A percentile compares a stretch with the other conserved stretches of the same genome.
phyloP scores from a whole-genome alignment of 2,888 invertebrate species.

The Oxycera nigricornis region DNA sequence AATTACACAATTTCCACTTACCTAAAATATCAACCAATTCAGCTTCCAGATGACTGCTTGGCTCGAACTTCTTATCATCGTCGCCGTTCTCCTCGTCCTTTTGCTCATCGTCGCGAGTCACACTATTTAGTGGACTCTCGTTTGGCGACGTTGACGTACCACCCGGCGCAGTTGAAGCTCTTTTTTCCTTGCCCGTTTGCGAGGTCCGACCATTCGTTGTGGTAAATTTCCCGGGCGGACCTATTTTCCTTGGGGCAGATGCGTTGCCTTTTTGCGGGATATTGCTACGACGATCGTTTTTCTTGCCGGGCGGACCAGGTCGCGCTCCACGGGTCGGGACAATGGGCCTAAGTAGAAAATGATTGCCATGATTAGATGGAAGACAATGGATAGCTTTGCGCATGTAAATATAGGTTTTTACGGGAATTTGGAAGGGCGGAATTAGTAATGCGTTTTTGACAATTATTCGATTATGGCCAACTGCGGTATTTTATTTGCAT shows the following conservation, averaged over 20 bases:
- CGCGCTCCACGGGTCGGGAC: slow-evolving; percentile 54
- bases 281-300: slow-evolving; percentile 53
- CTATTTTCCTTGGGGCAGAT: slow-evolving; percentile 49
- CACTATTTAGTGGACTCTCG: slow-evolving; percentile 41
- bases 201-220: slow-evolving; percentile 48
- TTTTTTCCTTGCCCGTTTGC: slow-evolving; percentile 40
- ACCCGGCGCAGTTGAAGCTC: slow-evolving; percentile 19
- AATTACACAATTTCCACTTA: slow-evolving; percentile 55
- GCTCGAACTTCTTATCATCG: slow-evolving; percentile 86
- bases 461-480: no score
- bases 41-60: slow-evolving; percentile 78
- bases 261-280: slow-evolving; percentile 55
- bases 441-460: no score
- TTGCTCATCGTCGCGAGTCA: slow-evolving; percentile 71
- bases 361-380: slow-evolving; percentile 8
- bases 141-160: neutral
- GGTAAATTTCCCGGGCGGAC: slow-evolving; percentile 47
- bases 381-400: neutral
- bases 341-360: slow-evolving; percentile 51
- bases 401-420: no score
- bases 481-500: no score
- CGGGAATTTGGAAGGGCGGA: no score
- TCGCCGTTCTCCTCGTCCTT: slow-evolving; percentile 67
- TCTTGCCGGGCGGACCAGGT: slow-evolving; percentile 49
- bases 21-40: slow-evolving; percentile 92